Percentiles rank a stretch among this genome's conserved stretches.
phyloP scores from a whole-genome alignment of 2,797 vertebrate species.

The Rhinogobio ventralis region DNA sequence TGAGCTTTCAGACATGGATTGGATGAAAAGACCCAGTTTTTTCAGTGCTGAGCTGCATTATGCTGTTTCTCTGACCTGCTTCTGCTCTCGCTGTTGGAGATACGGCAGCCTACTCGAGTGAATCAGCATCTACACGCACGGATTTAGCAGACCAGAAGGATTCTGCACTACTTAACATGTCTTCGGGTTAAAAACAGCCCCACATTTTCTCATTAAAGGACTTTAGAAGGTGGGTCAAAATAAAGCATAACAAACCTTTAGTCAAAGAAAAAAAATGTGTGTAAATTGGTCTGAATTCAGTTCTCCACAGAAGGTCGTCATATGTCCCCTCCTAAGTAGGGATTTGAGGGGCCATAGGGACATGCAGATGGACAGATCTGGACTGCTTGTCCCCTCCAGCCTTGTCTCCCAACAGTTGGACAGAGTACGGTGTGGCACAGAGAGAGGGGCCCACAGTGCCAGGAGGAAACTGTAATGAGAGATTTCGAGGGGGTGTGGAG shows the following conservation, averaged over 20 bases:
- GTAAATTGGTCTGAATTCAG: slow-evolving; percentile 29
- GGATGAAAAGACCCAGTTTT: slow-evolving; percentile 23
- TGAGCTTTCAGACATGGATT: slow-evolving; percentile 3
- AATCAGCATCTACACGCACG: slow-evolving; percentile 46
- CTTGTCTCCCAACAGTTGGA: slow-evolving; percentile 54
- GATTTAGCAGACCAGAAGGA: slow-evolving; percentile 44
- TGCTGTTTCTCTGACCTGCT: slow-evolving; percentile 39
- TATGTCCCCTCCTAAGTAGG: slow-evolving; percentile 44
- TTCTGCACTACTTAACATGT: slow-evolving; percentile 33
- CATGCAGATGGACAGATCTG: slow-evolving; percentile 59
- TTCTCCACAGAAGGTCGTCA: slow-evolving; percentile 16
- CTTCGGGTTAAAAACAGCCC: slow-evolving; percentile 19
- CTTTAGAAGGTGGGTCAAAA: slow-evolving; percentile 7
- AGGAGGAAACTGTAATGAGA: slow-evolving; percentile 58
- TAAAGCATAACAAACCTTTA: neutral
- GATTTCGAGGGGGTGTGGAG: slow-evolving; percentile 38
- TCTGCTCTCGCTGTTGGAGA: slow-evolving; percentile 39
- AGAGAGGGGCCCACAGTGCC: slow-evolving; percentile 41
- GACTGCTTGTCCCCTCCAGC: slow-evolving; percentile 61
- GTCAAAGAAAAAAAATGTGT: neutral
- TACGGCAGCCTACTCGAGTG: slow-evolving; percentile 44
- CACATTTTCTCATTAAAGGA: slow-evolving; percentile 31
- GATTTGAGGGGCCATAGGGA: slow-evolving; percentile 55
- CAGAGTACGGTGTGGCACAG: slow-evolving; percentile 33
- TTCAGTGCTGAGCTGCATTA: neutral